Evolutionary conservation across 23 tunicate genomes (phyloP), one percentile per base, ranked within the genome.

Genomic region (Pegea sp.): DNA sequence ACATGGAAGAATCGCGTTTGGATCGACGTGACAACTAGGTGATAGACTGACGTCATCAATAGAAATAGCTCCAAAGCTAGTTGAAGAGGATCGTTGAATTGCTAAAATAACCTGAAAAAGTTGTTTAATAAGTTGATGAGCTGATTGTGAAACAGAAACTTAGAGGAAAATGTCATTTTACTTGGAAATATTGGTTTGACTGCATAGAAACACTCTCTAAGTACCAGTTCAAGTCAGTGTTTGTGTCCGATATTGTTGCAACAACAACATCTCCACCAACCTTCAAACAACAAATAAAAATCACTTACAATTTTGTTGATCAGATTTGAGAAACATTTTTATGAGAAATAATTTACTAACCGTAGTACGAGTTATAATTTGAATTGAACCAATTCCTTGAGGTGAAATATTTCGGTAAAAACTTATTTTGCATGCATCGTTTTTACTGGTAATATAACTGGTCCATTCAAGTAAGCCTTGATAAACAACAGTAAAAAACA

Each of bases 31-130:
- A 34, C 95, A 84, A 28, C 95, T 84, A 0, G 84, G 67, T 32
- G 95, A 73, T 22, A 84, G 52, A 57, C 95, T 84, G 56, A 84
- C 71, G 63, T 84, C 95, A 57, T 84, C 95, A 3, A 84, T 62
- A 6, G 95, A 73, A n/a, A 84, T 84, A 3, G 67, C 42, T 30
- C 84, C 86, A 8, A 49, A 21, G 6, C 57, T 0, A 31, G 63
- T 22, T 16, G 31, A 33, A 16, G 13, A 8, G 22, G 27, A 29
- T 5, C 74, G 61, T 3, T 48, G 49, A 1, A 84, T 30, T 29
- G 63, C 95, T 38, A 84, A 33, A 18, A 84, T 71, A 46, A 64
- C 70, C 95, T 84, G 52, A 4, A 56, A 52, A 29, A 19, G n/a
- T n/a, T n/a, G n/a, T n/a, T n/a, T n/a, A n/a, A n/a, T n/a, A n/a